Percentiles rank a stretch among this genome's conserved stretches.
These are phyloP conservation scores for Anagrus nilaparvatae DNA, from an alignment of 1,140 invertebrate species.

Conservation along the genomic window DNA sequence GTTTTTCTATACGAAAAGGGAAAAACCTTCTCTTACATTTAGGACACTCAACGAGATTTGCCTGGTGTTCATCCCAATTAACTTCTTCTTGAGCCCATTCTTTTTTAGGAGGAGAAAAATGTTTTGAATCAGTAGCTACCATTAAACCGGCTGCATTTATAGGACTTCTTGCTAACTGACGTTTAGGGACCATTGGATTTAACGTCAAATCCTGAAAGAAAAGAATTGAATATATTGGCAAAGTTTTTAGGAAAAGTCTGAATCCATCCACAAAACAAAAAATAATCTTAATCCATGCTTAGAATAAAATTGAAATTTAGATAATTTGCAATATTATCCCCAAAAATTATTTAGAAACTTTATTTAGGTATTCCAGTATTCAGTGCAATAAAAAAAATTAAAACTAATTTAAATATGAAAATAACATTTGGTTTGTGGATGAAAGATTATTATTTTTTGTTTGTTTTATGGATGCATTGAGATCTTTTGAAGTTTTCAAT, in stretches of 20 bases:
- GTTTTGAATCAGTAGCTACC: not conserved
- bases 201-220: conserved; percentile 11
- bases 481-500: too few species aligned
- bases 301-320: not conserved
- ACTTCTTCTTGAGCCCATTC: conserved; percentile 18
- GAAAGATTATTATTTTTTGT: too few species aligned
- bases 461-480: too few species aligned
- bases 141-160: conserved; percentile 1
- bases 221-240: conserved; percentile 4
- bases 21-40: conserved; percentile 26
- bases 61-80: conserved; percentile 22
- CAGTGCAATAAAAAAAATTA: not conserved
- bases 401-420: too few species aligned
- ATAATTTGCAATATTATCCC: conserved; percentile 2
- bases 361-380: conserved; percentile 1
- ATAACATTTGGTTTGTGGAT: too few species aligned
- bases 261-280: not conserved
- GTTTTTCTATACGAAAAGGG: conserved; percentile 22
- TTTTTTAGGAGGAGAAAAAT: conserved; percentile 14
- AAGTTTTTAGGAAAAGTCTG: not conserved
- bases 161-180: conserved; percentile 22
- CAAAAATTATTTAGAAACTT: not conserved
- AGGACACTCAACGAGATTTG: conserved; percentile 20
- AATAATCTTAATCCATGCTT: not conserved
- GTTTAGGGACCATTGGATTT: conserved; percentile 26